A percentile compares a stretch with the other conserved stretches of the same genome.
Conservation (phyloP, 2,888 invertebrate genomes). For the Steinernema carpocapsae region DNA sequence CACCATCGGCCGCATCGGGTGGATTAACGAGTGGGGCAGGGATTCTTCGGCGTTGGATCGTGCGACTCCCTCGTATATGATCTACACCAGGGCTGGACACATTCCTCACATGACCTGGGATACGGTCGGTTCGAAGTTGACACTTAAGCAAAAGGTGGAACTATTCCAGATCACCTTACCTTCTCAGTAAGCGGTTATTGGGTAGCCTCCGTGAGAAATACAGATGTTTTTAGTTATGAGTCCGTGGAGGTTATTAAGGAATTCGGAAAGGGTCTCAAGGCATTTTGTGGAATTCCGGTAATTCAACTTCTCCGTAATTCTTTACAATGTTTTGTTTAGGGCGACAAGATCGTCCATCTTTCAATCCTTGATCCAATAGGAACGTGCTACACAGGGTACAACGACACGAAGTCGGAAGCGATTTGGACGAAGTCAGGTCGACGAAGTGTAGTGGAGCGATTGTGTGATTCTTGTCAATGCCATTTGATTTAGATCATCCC, state of each 20-base stretch:
- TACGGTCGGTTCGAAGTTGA: slow-evolving; percentile 49
- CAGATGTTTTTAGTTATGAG: slow-evolving; percentile 38
- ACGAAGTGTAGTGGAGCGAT: slow-evolving; percentile 48
- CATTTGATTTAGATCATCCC: slow-evolving; percentile 30
- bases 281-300: slow-evolving; percentile 39
- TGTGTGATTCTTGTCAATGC: too few species aligned
- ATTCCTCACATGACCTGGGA: slow-evolving; percentile 66
- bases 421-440: slow-evolving; percentile 59
- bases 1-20: slow-evolving; percentile 43
- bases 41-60: slow-evolving; percentile 41
- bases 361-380: slow-evolving; percentile 57
- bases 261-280: slow-evolving; percentile 28
- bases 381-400: slow-evolving; percentile 54
- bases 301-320: not conserved
- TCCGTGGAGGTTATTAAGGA: slow-evolving; percentile 34
- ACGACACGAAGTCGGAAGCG: slow-evolving; percentile 56
- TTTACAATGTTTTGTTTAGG: slow-evolving; percentile 37
- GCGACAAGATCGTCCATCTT: slow-evolving; percentile 50
- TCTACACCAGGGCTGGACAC: slow-evolving; percentile 62
- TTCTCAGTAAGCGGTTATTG: slow-evolving; percentile 43
- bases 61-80: slow-evolving; percentile 57
- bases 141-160: slow-evolving; percentile 49
- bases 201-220: slow-evolving; percentile 11
- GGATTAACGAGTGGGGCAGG: slow-evolving; percentile 43
- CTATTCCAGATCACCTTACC: slow-evolving; percentile 58